A percentile compares a stretch with the other conserved stretches of the same genome.
These are phyloP conservation scores for Diplazon laetatorius DNA, from an alignment of 2,888 invertebrate genomes.

Conservation along the genomic window DNA sequence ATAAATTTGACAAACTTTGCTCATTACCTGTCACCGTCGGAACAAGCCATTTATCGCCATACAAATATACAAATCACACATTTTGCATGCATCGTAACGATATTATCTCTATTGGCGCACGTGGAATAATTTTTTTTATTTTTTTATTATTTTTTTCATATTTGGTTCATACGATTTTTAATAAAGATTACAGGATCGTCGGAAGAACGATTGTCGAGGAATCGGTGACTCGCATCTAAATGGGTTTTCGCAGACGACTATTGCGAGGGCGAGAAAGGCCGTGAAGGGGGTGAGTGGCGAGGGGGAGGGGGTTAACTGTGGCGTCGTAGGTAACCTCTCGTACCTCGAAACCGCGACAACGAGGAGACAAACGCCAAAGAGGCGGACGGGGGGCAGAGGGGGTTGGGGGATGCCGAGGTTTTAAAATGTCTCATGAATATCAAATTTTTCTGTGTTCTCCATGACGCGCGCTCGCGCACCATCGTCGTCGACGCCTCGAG, in stretches of 20 bases:
- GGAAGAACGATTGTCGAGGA: slow-evolving; percentile 52
- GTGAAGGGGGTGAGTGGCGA: slow-evolving; percentile 41
- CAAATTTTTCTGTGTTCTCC: slow-evolving; percentile 71
- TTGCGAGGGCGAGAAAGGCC: too few relatives aligned
- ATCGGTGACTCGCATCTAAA: slow-evolving; percentile 74
- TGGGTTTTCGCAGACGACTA: slow-evolving; percentile 71
- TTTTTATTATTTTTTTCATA: too few relatives aligned
- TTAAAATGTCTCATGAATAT: slow-evolving; percentile 78
- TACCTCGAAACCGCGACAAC: slow-evolving; percentile 62
- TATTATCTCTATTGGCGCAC: slow-evolving; percentile 11
- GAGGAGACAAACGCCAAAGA: slow-evolving; percentile 46
- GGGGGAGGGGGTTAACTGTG: slow-evolving; percentile 11
- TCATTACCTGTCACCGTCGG: too few relatives aligned
- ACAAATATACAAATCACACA: neutral
- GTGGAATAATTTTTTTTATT: slow-evolving; percentile 65
- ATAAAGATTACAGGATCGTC: slow-evolving; percentile 40
- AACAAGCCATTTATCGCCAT: too few relatives aligned
- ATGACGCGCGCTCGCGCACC: slow-evolving; percentile 40
- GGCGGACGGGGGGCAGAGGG: slow-evolving; percentile 5
- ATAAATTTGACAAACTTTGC: too few relatives aligned
- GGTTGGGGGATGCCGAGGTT: slow-evolving; percentile 68
- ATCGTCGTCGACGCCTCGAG: slow-evolving; percentile 10
- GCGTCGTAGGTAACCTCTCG: slow-evolving; percentile 39
- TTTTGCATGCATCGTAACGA: neutral
- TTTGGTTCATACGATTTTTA: slow-evolving; percentile 57